A percentile compares a stretch with the other conserved stretches of the same genome.
phyloP scores from a whole-genome alignment of 2,888 invertebrate genomes.

The Cactoblastis cactorum region DNA sequence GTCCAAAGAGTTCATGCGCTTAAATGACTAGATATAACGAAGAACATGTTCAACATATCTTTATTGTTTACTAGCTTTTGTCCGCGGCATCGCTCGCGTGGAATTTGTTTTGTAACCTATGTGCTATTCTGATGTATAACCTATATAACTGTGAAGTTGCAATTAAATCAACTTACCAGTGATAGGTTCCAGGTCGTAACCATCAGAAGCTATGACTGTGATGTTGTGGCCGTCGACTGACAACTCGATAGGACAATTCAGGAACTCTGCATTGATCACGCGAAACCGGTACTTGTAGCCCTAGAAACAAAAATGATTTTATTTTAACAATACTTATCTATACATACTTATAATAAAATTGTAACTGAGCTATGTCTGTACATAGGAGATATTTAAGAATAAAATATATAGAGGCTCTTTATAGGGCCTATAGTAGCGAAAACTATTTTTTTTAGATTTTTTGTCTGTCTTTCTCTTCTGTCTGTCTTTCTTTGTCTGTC shows the following conservation, averaged over 20 bases:
- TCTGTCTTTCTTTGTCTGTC: too few species aligned
- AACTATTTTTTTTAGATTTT: too few species aligned
- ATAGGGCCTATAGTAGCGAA: too few species aligned
- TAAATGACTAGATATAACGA: neutral
- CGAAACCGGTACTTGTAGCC: conserved; percentile 89
- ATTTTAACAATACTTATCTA: conserved; percentile 1
- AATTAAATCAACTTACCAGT: conserved; percentile 75
- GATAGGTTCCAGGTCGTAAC: conserved; percentile 86
- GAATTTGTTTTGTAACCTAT: too few species aligned
- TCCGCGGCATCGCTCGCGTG: too few species aligned
- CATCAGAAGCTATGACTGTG: conserved; percentile 88
- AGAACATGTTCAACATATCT: neutral
- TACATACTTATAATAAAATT: too few species aligned
- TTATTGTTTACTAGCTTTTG: too few species aligned
- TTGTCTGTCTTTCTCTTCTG: too few species aligned
- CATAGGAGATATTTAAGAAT: too few species aligned
- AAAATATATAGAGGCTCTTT: too few species aligned
- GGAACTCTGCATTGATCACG: conserved; percentile 90
- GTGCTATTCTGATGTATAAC: too few species aligned
- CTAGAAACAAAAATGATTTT: conserved; percentile 51
- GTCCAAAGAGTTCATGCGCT: neutral
- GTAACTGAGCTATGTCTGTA: too few species aligned
- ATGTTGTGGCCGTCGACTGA: conserved; percentile 91
- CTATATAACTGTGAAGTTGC: neutral
- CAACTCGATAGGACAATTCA: conserved; percentile 92